A percentile compares a stretch with the other conserved stretches of the same genome.
phyloP scores from a whole-genome alignment of 2,888 invertebrate genomes.

The Thyatira batis region DNA sequence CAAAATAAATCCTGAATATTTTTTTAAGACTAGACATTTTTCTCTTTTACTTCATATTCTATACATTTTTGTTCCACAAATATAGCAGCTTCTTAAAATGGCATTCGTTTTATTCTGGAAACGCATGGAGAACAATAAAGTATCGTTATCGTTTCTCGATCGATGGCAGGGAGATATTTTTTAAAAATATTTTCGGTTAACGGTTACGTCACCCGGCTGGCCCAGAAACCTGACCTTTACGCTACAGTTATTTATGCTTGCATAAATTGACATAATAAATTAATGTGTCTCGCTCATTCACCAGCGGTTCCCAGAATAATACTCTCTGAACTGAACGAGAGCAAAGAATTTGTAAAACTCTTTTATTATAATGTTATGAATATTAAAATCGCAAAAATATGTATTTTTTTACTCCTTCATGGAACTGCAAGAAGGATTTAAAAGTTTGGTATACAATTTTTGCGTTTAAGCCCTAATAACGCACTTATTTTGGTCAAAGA shows the following conservation, averaged over 20 bases:
- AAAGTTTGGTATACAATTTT: no score
- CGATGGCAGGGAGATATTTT: neutral
- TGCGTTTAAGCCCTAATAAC: no score
- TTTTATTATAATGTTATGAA: no score
- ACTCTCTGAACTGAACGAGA: neutral
- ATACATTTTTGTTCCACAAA: neutral
- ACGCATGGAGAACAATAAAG: neutral
- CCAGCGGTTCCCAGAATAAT: neutral
- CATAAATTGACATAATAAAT: slow-evolving; percentile 33
- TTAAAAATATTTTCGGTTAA: slow-evolving; percentile 12
- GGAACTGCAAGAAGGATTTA: no score
- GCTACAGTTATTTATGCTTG: slow-evolving; percentile 35
- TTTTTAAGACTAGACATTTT: no score
- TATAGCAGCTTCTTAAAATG: neutral
- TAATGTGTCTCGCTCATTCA: slow-evolving; percentile 16
- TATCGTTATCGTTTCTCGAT: neutral
- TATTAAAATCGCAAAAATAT: no score
- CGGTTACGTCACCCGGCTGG: slow-evolving; percentile 43
- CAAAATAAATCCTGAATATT: no score
- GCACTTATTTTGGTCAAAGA: no score
- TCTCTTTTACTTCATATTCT: neutral
- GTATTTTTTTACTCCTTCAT: no score
- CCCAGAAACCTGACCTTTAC: slow-evolving; percentile 44
- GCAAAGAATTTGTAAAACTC: neutral
- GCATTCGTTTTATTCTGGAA: neutral